These are phyloP conservation scores for Solea senegalensis DNA, from an alignment of 2,113 vertebrate genomes.

Conservation along the genomic window DNA sequence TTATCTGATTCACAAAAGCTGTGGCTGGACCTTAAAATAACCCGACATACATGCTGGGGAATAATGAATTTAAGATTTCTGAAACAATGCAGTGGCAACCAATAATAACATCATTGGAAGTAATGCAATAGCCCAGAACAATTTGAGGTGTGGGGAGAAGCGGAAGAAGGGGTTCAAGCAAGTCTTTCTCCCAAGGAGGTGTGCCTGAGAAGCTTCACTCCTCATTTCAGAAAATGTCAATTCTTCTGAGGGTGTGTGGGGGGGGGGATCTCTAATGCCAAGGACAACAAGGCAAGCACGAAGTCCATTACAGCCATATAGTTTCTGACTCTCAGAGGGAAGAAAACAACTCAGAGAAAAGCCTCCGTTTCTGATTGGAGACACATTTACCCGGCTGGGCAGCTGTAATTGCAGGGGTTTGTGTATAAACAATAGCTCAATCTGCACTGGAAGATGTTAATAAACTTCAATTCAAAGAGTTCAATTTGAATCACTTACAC, in stretches of 20 bases:
- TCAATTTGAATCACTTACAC: conserved; percentile 77
- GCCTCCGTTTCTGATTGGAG: conserved; percentile 14
- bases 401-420: conserved; percentile 1
- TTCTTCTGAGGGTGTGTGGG: conserved; percentile 54
- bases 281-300: conserved; percentile 62
- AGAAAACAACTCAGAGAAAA: conserved; percentile 12
- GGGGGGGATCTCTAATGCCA: conserved; percentile 60
- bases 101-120: conserved; percentile 29
- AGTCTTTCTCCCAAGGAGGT: conserved; percentile 42
- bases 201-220: conserved; percentile 63
- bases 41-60: conserved; percentile 1
- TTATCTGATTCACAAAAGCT: background rate
- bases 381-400: conserved; percentile 12
- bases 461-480: background rate
- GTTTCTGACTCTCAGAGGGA: conserved; percentile 24
- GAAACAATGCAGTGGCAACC: conserved; percentile 16
- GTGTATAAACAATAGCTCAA: background rate
- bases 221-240: conserved; percentile 71
- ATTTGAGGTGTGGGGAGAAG: background rate
- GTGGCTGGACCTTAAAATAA: conserved; percentile 8
- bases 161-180: conserved; percentile 30
- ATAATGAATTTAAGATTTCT: conserved; percentile 5
- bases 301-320: conserved; percentile 54
- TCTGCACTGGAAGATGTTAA: background rate
- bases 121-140: conserved; percentile 10